phyloP scores from a whole-genome alignment of 2,888 invertebrate species.

The Tachina grossa region DNA sequence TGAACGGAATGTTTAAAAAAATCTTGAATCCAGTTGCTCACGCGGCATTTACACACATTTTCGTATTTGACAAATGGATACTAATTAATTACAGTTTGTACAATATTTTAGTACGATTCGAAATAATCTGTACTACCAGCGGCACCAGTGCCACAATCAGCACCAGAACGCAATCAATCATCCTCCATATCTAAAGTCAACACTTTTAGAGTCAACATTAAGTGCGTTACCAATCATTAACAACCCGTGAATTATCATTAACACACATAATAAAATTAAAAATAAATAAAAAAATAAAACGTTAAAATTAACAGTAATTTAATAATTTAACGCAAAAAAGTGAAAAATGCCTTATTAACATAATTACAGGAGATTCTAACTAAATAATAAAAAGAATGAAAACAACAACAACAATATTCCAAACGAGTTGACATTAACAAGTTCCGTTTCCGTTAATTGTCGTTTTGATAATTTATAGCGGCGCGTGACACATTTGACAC shows the following conservation, averaged over 20 bases:
- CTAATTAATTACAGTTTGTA: constrained; percentile 83
- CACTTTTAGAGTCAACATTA: constrained; percentile 69
- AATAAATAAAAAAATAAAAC: constrained; percentile 53
- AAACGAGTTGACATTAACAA: constrained; percentile 63
- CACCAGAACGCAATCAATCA: constrained; percentile 32
- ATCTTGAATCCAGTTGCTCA: constrained; percentile 59
- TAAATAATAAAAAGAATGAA: constrained; percentile 36
- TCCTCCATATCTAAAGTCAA: constrained; percentile 44
- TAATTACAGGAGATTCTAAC: constrained; percentile 60
- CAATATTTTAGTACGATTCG: constrained; percentile 81
- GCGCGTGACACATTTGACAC: constrained; percentile 74
- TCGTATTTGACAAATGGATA: constrained; percentile 83
- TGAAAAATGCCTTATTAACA: constrained; percentile 68
- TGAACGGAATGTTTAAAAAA: constrained; percentile 13
- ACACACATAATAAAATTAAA: constrained; percentile 59
- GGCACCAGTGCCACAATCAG: constrained; percentile 53
- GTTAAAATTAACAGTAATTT: constrained; percentile 68
- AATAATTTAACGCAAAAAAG: constrained; percentile 70
- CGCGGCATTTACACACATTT: constrained; percentile 72
- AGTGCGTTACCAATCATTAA: constrained; percentile 71
- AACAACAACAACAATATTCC: constrained; percentile 27
- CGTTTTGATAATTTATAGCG: constrained; percentile 65
- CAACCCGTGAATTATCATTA: constrained; percentile 65
- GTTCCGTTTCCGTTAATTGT: constrained; percentile 68
- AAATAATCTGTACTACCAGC: constrained; percentile 51